Evolutionary conservation across 1,140 invertebrate species (phyloP).

Genomic region (Reticulitermes speratus): DNA sequence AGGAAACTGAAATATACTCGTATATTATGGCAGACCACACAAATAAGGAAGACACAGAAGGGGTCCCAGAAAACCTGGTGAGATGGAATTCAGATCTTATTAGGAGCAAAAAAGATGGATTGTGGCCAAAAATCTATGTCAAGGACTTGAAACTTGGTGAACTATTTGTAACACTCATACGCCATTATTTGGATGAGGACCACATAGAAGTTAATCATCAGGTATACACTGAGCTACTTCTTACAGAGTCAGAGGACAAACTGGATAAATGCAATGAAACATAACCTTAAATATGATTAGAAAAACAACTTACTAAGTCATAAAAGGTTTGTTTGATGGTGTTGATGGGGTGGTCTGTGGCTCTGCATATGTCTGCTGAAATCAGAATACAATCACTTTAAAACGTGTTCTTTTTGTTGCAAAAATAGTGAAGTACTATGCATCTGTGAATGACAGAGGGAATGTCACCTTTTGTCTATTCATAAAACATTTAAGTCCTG

Average conservation of each 20-base stretch:
- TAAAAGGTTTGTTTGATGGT: conserved; percentile 62
- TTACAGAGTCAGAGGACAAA: neutral
- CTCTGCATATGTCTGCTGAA: conserved; percentile 51
- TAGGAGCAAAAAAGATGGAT: no score
- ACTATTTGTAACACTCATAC: no score
- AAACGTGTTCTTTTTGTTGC: neutral
- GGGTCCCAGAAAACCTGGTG: no score
- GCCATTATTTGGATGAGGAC: no score
- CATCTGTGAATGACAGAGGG: neutral
- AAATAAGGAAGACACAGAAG: no score
- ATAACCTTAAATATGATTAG: neutral
- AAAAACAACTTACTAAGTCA: conserved; percentile 63
- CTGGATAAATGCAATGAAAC: no score
- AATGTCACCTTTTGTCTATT: neutral
- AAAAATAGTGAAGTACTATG: neutral
- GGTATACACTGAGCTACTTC: neutral
- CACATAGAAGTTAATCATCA: neutral
- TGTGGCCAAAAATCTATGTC: no score
- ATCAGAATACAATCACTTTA: conserved; percentile 30
- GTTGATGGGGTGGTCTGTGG: conserved; percentile 58
- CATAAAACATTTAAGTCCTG: no score
- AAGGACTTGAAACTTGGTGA: no score
- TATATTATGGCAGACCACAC: no score
- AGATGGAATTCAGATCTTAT: no score
- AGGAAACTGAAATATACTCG: no score